Base-by-base conservation (phyloP, 2,797 vertebrate species). In the Anguilla megastoma region DNA sequence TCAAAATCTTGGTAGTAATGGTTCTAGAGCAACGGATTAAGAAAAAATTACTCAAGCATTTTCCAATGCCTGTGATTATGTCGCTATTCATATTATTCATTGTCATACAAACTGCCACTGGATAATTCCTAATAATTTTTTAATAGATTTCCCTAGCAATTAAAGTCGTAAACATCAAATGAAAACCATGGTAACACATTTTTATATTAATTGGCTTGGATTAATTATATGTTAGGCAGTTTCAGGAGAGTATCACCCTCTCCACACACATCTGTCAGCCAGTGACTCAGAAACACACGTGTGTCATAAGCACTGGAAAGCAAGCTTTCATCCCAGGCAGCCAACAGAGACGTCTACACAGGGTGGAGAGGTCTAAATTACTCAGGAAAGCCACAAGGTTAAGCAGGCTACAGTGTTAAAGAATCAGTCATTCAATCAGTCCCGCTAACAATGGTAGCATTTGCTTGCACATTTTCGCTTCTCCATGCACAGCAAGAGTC, bases 341-440 rank as follows among this genome's bases (percentile, higher is more conserved):
- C 86, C 30, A 69, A 33, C 76, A 87, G 84, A 66, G 63, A 50
- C 3, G 4, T 48, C 84, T 58, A 86, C 41, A 88, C 85, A 90
- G 88, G 90, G 88, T 84, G 92, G 79, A 90, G 82, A 90, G 88
- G 91, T 1, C 56, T 89, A 89, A 87, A 92, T 87, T 86, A 91
- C 18, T 90, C 90, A 88, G 90, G 86, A 93, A 93, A 94, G 92
- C 91, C 92, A 92, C 87, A 90, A 63, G 86, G 86, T 91, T 92
- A 91, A 41, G 90, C 80, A 89, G 90, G 12, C 24, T 87, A 58
- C 87, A 86, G 33, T 14, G 58, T 89, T 89, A 89, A 54, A 50
- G 80, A 88, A 91, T 27, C 87, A 76, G 76, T 85, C 92, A 89
- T 84, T 89, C 91, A 92, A 85, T 87, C 88, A 58, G 27, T 48